Percentiles rank a stretch among this genome's conserved stretches.
Evolutionary conservation across 1,140 invertebrate species (phyloP).

Genomic region (Hylaeus anthracinus): DNA sequence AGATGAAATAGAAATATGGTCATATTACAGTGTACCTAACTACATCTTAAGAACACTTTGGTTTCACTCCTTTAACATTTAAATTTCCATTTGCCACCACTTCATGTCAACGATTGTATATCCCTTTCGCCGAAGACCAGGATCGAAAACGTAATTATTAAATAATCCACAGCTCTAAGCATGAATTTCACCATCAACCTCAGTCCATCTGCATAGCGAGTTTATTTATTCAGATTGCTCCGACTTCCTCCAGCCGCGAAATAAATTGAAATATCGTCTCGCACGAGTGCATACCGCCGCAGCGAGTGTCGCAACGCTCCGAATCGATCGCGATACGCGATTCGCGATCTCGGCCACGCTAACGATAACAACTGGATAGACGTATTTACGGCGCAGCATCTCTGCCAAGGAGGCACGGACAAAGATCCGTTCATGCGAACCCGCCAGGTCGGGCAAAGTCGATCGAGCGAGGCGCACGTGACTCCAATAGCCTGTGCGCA

Average conservation of each 20-base stretch:
- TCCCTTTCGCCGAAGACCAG: too few species aligned
- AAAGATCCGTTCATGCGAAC: constrained; percentile 37
- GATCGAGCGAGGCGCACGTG: constrained; percentile 11
- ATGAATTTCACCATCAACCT: too few species aligned
- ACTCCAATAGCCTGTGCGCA: not conserved
- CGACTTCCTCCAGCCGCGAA: not conserved
- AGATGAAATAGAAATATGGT: too few species aligned
- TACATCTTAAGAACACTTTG: too few species aligned
- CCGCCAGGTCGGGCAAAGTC: constrained; percentile 4
- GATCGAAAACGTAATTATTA: too few species aligned
- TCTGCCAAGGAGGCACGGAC: constrained; percentile 11
- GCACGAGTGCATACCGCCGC: constrained; percentile 42
- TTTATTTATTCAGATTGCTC: too few species aligned
- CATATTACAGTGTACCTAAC: too few species aligned
- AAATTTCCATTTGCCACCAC: too few species aligned
- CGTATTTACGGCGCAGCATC: constrained; percentile 2
- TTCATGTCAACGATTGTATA: too few species aligned
- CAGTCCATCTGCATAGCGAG: too few species aligned
- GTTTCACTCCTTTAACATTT: too few species aligned
- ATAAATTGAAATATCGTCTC: constrained; percentile 46
- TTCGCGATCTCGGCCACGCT: constrained; percentile 6
- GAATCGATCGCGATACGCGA: constrained; percentile 42
- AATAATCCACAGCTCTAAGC: too few species aligned
- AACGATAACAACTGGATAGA: constrained; percentile 4
- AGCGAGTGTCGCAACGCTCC: constrained; percentile 39